phyloP scores from a whole-genome alignment of 2,888 invertebrate genomes.

The Fragum whitleyi region DNA sequence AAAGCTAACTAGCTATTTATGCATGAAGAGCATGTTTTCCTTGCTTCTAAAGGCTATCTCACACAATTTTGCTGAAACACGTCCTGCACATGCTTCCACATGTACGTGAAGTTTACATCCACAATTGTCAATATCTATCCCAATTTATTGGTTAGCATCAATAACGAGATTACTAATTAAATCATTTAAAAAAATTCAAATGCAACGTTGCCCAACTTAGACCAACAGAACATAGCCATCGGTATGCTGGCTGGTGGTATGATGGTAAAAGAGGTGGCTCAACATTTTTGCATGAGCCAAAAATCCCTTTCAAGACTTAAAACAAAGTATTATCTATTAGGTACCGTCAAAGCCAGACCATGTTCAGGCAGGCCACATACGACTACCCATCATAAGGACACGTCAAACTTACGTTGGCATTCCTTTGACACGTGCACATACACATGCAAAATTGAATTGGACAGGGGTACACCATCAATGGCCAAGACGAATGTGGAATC shows the following conservation, averaged over 20 bases:
- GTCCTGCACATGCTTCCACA: background rate
- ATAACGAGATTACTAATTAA: background rate
- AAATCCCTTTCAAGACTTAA: slow-evolving; percentile 24
- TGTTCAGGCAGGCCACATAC: too few relatives aligned
- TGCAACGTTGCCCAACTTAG: slow-evolving; percentile 34
- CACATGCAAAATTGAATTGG: slow-evolving; percentile 10
- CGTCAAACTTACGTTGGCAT: slow-evolving; percentile 10
- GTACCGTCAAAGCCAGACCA: slow-evolving; percentile 29
- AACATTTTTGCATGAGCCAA: slow-evolving; percentile 12
- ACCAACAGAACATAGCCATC: slow-evolving; percentile 12
- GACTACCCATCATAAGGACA: slow-evolving; percentile 12
- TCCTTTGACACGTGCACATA: slow-evolving; percentile 12
- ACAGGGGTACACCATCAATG: too few relatives aligned
- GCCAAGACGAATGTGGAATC: slow-evolving; percentile 20
- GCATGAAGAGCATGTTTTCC: background rate
- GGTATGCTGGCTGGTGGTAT: slow-evolving; percentile 24
- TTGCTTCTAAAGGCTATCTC: background rate
- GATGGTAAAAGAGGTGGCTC: slow-evolving; percentile 14
- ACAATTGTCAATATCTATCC: background rate
- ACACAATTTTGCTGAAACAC: background rate
- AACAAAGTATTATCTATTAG: slow-evolving; percentile 12
- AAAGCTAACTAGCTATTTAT: background rate
- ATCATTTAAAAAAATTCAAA: slow-evolving; percentile 1
- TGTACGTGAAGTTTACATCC: background rate
- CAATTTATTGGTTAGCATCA: background rate